Evolutionary conservation across 2,888 invertebrate genomes (phyloP).

Genomic region (Diogma glabrata): DNA sequence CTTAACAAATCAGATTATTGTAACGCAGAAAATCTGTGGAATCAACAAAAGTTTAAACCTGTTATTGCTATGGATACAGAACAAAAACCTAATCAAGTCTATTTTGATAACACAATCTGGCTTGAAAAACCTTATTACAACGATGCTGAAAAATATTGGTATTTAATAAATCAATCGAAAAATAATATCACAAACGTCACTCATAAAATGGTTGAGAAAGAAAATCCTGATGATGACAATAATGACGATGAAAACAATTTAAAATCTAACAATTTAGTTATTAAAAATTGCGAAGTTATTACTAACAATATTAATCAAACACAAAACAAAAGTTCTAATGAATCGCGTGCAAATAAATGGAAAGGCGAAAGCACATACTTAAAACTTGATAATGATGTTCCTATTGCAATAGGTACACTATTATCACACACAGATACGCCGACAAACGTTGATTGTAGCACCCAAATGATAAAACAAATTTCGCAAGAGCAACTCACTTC

Average conservation of each 20-base stretch:
- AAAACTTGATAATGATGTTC: background rate
- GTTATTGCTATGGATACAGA: no score
- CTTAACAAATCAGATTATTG: no score
- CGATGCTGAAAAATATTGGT: slow-evolving; percentile 52
- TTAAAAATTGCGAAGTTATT: no score
- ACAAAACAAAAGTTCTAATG: no score
- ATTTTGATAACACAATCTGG: slow-evolving; percentile 45
- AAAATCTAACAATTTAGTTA: background rate
- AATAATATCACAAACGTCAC: slow-evolving; percentile 21
- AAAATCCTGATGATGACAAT: background rate
- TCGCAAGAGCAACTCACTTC: background rate
- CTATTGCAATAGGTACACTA: background rate
- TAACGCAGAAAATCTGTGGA: no score
- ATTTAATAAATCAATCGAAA: slow-evolving; percentile 28
- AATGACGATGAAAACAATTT: slow-evolving; percentile 1
- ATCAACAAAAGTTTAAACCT: no score
- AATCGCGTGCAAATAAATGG: slow-evolving; percentile 5
- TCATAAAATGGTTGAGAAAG: background rate
- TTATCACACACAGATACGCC: no score
- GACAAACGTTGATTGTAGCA: no score
- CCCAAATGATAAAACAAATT: slow-evolving; percentile 2
- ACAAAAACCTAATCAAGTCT: no score
- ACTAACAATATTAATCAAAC: no score
- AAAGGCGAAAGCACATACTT: slow-evolving; percentile 6
- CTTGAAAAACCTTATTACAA: slow-evolving; percentile 47